These are phyloP conservation scores for Zapornia atra DNA, from an alignment of 2,113 vertebrate genomes.

Conservation along the genomic window DNA sequence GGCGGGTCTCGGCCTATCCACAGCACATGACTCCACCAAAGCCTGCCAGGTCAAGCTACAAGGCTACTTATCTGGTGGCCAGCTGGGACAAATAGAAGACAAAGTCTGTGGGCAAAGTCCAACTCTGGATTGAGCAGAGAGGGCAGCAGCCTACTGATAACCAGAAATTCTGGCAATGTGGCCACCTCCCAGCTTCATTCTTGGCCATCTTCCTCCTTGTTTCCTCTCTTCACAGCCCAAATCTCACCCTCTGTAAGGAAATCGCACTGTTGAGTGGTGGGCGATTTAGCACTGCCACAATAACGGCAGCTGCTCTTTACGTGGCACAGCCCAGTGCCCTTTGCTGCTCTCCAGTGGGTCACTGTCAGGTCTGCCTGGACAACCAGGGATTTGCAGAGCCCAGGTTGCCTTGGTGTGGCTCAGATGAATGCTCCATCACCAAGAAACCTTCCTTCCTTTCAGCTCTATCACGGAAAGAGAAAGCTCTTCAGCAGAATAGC, in stretches of 20 bases:
- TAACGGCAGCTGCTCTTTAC: not conserved
- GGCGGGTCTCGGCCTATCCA: not conserved
- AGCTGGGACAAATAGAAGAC: not conserved
- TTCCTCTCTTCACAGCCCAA: not conserved
- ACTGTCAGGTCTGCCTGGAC: not conserved
- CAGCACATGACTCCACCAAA: not conserved
- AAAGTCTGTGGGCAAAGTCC: not conserved
- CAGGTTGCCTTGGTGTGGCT: not conserved
- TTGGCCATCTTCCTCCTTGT: not conserved
- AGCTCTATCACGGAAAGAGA: not conserved
- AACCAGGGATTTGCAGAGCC: not conserved
- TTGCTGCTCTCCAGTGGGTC: not conserved
- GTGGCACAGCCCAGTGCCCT: not conserved
- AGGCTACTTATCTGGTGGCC: not conserved
- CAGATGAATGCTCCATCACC: not conserved
- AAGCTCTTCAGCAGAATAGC: not conserved
- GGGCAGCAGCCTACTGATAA: not conserved
- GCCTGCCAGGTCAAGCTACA: not conserved
- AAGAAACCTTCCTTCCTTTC: not conserved
- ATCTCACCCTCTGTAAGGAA: not conserved
- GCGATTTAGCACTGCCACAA: not conserved
- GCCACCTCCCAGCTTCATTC: not conserved
- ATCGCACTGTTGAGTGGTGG: rapidly evolving
- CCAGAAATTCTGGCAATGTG: not conserved
- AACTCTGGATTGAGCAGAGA: not conserved